A percentile compares a stretch with the other conserved stretches of the same genome.
These are phyloP conservation scores for Acromyrmex echinatior DNA, from an alignment of 1,140 invertebrate species.

Conservation along the genomic window DNA sequence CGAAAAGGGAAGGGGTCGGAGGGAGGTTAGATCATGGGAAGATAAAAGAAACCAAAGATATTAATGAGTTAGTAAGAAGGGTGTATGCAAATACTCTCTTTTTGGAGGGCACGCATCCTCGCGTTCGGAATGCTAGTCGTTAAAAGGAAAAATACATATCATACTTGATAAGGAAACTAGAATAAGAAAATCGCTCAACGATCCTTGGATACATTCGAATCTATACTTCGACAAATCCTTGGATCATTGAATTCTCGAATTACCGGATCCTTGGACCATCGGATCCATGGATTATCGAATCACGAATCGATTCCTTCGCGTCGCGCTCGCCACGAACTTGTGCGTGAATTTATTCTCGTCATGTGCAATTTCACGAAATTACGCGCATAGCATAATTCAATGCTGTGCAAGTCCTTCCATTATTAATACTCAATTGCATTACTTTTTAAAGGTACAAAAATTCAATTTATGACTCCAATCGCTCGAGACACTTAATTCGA, in stretches of 20 bases:
- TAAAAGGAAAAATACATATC: slow-evolving; percentile 69
- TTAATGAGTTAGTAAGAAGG: slow-evolving; percentile 40
- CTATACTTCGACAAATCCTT: slow-evolving; percentile 40
- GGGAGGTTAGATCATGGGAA: slow-evolving; percentile 3
- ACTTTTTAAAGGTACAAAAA: background rate
- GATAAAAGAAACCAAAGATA: slow-evolving; percentile 61
- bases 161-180: slow-evolving; percentile 32
- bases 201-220: slow-evolving; percentile 34
- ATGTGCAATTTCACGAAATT: background rate
- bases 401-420: background rate
- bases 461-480: slow-evolving; percentile 19
- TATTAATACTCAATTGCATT: background rate
- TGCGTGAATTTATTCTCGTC: slow-evolving; percentile 8
- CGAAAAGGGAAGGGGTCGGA: background rate
- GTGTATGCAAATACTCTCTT: slow-evolving; percentile 49
- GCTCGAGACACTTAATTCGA: background rate
- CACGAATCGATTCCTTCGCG: slow-evolving; percentile 22
- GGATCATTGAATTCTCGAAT: slow-evolving; percentile 49
- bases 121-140: slow-evolving; percentile 53
- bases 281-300: slow-evolving; percentile 12
- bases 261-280: background rate
- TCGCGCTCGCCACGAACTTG: slow-evolving; percentile 34
- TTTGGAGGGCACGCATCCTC: slow-evolving; percentile 54
- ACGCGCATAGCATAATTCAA: background rate
- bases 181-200: slow-evolving; percentile 46